Conservation (phyloP, 2,888 invertebrate species). For the Ichneumon xanthorius region DNA sequence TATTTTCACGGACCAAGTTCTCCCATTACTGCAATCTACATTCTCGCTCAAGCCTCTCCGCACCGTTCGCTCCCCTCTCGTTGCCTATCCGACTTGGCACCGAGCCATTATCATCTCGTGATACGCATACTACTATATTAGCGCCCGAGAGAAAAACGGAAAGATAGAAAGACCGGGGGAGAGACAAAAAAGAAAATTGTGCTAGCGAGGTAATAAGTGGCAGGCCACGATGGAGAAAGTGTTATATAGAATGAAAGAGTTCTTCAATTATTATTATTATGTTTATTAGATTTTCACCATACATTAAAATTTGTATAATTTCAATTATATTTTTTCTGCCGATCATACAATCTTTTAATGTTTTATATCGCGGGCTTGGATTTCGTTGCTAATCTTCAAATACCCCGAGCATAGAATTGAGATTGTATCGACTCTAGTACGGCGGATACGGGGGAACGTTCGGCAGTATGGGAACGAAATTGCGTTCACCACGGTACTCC, state of each 20-base stretch:
- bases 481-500: neutral
- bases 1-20: slow-evolving; percentile 53
- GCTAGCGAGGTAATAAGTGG: slow-evolving; percentile 25
- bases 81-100: slow-evolving; percentile 61
- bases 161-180: slow-evolving; percentile 48
- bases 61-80: slow-evolving; percentile 38
- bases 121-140: slow-evolving; percentile 63
- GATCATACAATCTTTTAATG: no score
- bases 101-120: slow-evolving; percentile 72
- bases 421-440: neutral
- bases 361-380: no score
- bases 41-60: slow-evolving; percentile 27
- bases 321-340: no score
- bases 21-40: slow-evolving; percentile 57
- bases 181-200: slow-evolving; percentile 26
- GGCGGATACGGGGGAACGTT: no score
- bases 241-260: neutral
- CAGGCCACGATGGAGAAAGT: neutral
- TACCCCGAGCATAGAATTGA: neutral
- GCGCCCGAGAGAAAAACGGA: slow-evolving; percentile 48
- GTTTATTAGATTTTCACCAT: neutral
- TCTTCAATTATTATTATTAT: neutral
- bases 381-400: no score
- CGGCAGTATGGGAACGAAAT: neutral
- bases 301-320: neutral